These are phyloP conservation scores for Loxodonta africana DNA, from an alignment of 2,113 vertebrate species.

Conservation along the genomic window DNA sequence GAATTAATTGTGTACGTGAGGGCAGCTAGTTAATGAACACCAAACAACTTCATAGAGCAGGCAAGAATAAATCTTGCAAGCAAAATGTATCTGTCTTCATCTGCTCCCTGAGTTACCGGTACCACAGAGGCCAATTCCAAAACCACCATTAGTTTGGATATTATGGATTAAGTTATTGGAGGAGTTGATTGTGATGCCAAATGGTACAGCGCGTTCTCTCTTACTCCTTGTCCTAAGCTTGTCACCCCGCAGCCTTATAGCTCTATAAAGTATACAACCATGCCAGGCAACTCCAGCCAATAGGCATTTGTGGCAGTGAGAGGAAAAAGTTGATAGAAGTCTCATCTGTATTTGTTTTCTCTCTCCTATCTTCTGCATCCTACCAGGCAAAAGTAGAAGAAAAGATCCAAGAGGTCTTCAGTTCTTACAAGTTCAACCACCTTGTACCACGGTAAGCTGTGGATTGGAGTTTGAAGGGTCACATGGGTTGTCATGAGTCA, in stretches of 20 bases:
- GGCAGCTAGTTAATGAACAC: neutral
- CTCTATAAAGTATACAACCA: neutral
- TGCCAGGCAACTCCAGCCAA: no score
- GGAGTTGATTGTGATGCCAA: neutral
- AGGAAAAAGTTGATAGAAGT: neutral
- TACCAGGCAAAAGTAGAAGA: conserved; percentile 94
- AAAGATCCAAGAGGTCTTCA: conserved; percentile 93
- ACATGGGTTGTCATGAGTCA: neutral
- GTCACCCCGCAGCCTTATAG: neutral
- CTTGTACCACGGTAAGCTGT: conserved; percentile 92
- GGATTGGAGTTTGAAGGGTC: neutral
- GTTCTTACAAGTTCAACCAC: conserved; percentile 92
- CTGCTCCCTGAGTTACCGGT: neutral
- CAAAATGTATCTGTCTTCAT: neutral
- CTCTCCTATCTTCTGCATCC: neutral
- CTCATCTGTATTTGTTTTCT: conserved; percentile 61
- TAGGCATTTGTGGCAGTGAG: neutral
- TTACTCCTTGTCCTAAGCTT: neutral
- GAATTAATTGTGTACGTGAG: conserved; percentile 15
- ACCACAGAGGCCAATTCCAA: neutral
- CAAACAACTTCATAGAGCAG: neutral
- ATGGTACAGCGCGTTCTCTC: neutral
- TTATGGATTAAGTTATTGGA: neutral
- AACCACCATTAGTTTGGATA: neutral
- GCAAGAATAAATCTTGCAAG: neutral